A percentile compares a stretch with the other conserved stretches of the same genome.
These are phyloP conservation scores for Hippasteria phrygiana DNA, from an alignment of 53 echinoderm and acorn worm genomes.

Conservation along the genomic window DNA sequence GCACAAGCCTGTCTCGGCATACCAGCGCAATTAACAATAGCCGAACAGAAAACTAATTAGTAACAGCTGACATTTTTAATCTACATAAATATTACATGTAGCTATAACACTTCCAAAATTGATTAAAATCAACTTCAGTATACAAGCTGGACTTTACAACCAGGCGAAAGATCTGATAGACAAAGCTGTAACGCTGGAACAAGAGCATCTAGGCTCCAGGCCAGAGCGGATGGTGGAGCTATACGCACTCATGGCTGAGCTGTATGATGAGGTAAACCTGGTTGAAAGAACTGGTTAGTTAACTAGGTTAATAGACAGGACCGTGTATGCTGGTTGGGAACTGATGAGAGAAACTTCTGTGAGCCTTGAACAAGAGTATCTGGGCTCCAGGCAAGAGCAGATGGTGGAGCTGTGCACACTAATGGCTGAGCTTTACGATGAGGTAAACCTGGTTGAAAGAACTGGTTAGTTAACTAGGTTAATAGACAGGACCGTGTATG, in stretches of 20 bases:
- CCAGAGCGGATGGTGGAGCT: constrained; percentile 96
- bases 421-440: neutral
- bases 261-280: constrained; percentile 87
- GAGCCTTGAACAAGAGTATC: no score
- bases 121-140: constrained; percentile 42
- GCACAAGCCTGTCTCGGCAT: no score
- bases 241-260: constrained; percentile 87
- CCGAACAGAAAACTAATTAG: no score
- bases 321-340: no score
- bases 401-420: no score
- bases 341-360: no score
- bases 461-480: neutral
- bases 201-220: constrained; percentile 81
- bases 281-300: neutral
- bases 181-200: constrained; percentile 73
- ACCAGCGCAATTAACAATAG: no score
- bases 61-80: neutral
- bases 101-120: neutral
- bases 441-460: neutral
- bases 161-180: constrained; percentile 78
- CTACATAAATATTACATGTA: no score
- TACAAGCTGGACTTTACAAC: constrained; percentile 90
- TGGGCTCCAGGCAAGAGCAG: no score
- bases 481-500: neutral
- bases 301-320: neutral